These are phyloP conservation scores for Agrotis segetum DNA, from an alignment of 2,888 invertebrate genomes.

Conservation along the genomic window DNA sequence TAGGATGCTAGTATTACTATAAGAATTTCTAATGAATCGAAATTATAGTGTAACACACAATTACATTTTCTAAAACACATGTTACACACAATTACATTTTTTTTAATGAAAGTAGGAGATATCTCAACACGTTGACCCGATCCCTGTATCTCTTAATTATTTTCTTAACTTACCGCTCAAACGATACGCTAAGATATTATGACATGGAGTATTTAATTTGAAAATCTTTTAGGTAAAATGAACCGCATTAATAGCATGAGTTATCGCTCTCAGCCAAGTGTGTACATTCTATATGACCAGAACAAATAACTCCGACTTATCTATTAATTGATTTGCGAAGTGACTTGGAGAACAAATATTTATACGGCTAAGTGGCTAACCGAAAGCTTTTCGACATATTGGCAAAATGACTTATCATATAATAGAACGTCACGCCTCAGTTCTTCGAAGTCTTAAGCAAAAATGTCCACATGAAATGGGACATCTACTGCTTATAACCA, in stretches of 20 bases:
- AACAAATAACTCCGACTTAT: conserved; percentile 9
- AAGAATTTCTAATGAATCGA: too few species aligned
- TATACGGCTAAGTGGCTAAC: conserved; percentile 12
- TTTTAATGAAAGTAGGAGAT: too few species aligned
- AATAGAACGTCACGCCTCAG: background rate
- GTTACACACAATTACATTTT: too few species aligned
- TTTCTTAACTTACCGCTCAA: background rate
- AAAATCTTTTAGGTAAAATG: background rate
- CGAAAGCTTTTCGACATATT: conserved; percentile 22
- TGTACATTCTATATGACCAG: background rate
- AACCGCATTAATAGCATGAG: background rate
- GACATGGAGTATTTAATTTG: background rate
- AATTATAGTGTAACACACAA: too few species aligned
- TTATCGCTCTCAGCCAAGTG: background rate
- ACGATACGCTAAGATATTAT: background rate
- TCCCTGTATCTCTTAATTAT: too few species aligned
- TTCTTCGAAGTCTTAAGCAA: background rate
- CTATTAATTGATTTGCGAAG: conserved; percentile 17
- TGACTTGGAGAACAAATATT: conserved; percentile 18
- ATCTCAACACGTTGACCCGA: too few species aligned
- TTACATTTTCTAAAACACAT: too few species aligned
- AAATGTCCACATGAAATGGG: background rate
- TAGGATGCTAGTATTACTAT: too few species aligned
- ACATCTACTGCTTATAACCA: too few species aligned
- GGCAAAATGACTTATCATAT: background rate